Evolutionary conservation across 2,113 vertebrate species (phyloP).

Genomic region (Cardinalis cardinalis): DNA sequence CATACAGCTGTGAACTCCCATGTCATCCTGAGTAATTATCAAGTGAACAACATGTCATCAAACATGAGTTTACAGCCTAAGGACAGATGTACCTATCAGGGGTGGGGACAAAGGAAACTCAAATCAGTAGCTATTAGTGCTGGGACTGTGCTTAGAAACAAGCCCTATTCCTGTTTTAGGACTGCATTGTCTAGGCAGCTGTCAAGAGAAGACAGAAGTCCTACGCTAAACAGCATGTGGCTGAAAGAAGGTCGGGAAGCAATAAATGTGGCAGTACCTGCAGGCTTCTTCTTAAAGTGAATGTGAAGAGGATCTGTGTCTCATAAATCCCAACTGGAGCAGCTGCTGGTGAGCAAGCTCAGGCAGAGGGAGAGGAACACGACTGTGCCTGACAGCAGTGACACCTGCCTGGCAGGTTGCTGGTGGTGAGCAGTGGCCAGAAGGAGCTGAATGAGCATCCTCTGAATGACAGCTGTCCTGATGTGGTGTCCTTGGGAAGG

Average conservation of each 20-base stretch:
- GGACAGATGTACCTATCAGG: neutral
- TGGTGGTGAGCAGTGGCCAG: neutral
- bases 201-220: neutral
- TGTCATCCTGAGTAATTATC: neutral
- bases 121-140: neutral
- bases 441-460: neutral
- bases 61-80: neutral
- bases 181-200: neutral
- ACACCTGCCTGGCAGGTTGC: neutral
- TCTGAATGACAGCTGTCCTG: neutral
- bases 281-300: neutral
- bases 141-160: neutral
- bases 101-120: neutral
- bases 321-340: neutral
- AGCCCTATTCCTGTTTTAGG: neutral
- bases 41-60: neutral
- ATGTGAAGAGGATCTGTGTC: neutral
- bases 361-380: neutral
- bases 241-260: neutral
- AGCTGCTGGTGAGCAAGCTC: neutral
- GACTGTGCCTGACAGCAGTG: accelerated
- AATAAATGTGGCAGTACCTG: neutral
- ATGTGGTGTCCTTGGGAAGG: accelerated
- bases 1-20: neutral
- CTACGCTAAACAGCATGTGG: neutral